A percentile compares a stretch with the other conserved stretches of the same genome.
Evolutionary conservation across 2,797 vertebrate species (phyloP).

Genomic region (Miichthys miiuy): DNA sequence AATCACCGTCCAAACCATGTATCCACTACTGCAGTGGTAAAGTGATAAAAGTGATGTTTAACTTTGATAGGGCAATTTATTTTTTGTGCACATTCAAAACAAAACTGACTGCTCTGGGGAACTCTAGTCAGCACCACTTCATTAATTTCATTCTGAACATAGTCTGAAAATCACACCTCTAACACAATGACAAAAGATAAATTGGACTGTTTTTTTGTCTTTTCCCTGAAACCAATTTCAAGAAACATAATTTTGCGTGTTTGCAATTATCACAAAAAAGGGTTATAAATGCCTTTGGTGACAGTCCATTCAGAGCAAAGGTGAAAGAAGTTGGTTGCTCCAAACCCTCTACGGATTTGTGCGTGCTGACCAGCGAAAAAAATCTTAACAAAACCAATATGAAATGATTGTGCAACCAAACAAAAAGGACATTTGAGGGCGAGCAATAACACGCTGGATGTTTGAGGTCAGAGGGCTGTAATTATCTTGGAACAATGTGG

Average conservation of each 20-base stretch:
- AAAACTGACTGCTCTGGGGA: slow-evolving; percentile 26
- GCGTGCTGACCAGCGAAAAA: slow-evolving; percentile 27
- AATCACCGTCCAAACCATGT: neutral
- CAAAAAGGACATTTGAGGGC: slow-evolving; percentile 8
- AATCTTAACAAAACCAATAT: slow-evolving; percentile 10
- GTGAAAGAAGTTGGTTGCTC: slow-evolving; percentile 10
- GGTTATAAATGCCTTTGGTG: neutral
- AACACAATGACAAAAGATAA: slow-evolving; percentile 35
- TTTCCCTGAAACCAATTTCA: slow-evolving; percentile 27
- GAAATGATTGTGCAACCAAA: slow-evolving; percentile 28
- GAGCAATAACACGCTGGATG: slow-evolving; percentile 13
- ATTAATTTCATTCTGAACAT: slow-evolving; percentile 32
- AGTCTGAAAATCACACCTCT: slow-evolving; percentile 13
- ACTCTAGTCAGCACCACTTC: slow-evolving; percentile 32
- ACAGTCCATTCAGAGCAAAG: neutral
- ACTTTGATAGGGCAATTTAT: slow-evolving; percentile 19
- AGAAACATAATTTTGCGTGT: neutral
- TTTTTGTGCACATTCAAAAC: slow-evolving; percentile 14
- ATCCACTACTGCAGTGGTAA: neutral
- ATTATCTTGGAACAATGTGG: slow-evolving; percentile 54
- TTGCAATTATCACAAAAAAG: slow-evolving; percentile 30
- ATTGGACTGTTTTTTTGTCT: slow-evolving; percentile 12
- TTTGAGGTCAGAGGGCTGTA: slow-evolving; percentile 35
- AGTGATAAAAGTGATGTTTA: slow-evolving; percentile 29
- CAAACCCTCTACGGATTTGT: neutral